Evolutionary conservation across 2,113 vertebrate species (phyloP).

Genomic region (Xenopus borealis): DNA sequence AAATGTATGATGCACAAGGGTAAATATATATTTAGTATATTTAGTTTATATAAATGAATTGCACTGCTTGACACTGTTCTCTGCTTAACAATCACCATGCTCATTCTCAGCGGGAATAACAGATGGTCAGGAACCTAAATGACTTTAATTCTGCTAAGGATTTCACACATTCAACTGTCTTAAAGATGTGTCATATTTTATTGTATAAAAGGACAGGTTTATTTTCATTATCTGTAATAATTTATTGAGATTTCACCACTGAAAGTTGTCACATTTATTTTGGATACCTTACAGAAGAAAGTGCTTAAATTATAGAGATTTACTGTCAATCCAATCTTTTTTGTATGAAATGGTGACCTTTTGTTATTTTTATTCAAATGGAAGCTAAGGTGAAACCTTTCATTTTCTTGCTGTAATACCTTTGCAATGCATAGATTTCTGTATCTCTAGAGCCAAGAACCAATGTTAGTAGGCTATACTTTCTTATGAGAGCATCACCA

Average conservation of each 20-base stretch:
- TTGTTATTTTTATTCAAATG: not conserved
- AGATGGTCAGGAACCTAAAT: not conserved
- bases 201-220: not conserved
- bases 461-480: no score
- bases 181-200: not conserved
- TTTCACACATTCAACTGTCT: not conserved
- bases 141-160: not conserved
- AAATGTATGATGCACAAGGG: no score
- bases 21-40: not conserved
- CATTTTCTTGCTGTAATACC: not conserved
- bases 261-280: not conserved
- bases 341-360: not conserved
- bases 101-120: conserved; percentile 4
- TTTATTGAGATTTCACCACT: not conserved
- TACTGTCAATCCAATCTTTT: not conserved
- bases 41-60: not conserved
- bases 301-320: not conserved
- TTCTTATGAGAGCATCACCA: no score
- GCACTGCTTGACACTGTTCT: not conserved
- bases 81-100: no score
- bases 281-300: not conserved
- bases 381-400: no score
- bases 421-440: no score
- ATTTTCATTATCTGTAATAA: not conserved
- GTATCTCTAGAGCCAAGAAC: no score